Evolutionary conservation across 2,888 invertebrate genomes (phyloP).

Genomic region (Loripinus fragilis): DNA sequence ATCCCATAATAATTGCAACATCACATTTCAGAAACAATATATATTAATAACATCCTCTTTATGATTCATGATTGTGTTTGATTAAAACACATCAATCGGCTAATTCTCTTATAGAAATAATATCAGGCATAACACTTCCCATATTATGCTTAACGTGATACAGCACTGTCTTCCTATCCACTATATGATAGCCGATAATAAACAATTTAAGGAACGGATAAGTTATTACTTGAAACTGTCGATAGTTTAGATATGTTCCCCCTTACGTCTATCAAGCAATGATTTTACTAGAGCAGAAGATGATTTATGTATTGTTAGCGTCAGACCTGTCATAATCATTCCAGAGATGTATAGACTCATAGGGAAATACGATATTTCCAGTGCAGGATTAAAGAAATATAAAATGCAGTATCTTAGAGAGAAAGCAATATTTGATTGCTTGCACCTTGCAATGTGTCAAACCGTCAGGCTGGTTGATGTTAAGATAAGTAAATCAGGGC

Average conservation of each 20-base stretch:
- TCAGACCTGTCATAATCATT: slow-evolving; percentile 60
- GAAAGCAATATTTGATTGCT: neutral
- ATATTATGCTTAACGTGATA: too few species aligned
- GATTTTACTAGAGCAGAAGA: slow-evolving; percentile 38
- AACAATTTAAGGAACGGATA: slow-evolving; percentile 48
- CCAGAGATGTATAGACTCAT: slow-evolving; percentile 34
- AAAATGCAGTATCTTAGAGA: slow-evolving; percentile 1
- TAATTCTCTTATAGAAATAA: too few species aligned
- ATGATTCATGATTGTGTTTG: too few species aligned
- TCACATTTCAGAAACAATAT: too few species aligned
- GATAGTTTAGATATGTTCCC: slow-evolving; percentile 40
- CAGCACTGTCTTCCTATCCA: neutral
- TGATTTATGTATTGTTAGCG: slow-evolving; percentile 60
- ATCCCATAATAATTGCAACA: too few species aligned
- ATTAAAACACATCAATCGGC: too few species aligned
- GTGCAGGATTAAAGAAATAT: neutral
- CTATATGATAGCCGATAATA: slow-evolving; percentile 9
- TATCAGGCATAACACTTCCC: too few species aligned
- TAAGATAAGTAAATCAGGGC: neutral
- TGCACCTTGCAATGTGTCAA: neutral
- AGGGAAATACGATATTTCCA: slow-evolving; percentile 8
- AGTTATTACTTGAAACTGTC: slow-evolving; percentile 47
- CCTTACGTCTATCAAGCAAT: slow-evolving; percentile 51
- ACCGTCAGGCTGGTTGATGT: neutral
- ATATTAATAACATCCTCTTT: too few species aligned